These are phyloP conservation scores for Autographa pulchrina DNA, from an alignment of 2,888 invertebrate species.

Conservation along the genomic window DNA sequence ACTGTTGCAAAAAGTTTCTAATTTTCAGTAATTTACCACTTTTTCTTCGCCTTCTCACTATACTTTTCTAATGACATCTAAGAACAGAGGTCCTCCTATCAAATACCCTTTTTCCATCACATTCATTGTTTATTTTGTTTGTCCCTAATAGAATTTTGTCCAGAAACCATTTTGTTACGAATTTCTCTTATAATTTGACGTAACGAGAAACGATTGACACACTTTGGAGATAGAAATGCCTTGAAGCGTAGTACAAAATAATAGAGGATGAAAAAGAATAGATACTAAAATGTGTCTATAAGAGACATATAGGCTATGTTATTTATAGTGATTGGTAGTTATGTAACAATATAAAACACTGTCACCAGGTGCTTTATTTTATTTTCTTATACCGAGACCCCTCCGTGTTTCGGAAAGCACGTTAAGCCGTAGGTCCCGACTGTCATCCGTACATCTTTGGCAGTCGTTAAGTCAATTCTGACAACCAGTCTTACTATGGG, in stretches of 20 bases:
- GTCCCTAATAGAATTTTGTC: conserved; percentile 26
- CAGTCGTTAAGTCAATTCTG: too few relatives aligned
- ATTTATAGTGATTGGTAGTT: too few relatives aligned
- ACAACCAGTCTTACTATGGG: too few relatives aligned
- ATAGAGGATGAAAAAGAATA: background rate
- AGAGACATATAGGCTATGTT: background rate
- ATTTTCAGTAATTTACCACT: too few relatives aligned
- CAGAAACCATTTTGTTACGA: background rate
- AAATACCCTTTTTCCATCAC: conserved; percentile 42
- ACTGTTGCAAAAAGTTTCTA: too few relatives aligned
- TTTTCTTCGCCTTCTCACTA: conserved; percentile 9
- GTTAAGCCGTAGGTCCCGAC: too few relatives aligned
- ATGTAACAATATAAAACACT: too few relatives aligned
- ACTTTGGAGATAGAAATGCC: background rate
- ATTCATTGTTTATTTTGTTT: conserved; percentile 32
- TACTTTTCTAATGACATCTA: background rate
- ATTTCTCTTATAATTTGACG: background rate
- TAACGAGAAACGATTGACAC: conserved; percentile 1
- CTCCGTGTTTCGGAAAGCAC: too few relatives aligned
- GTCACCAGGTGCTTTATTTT: too few relatives aligned
- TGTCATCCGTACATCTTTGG: too few relatives aligned
- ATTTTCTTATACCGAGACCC: too few relatives aligned
- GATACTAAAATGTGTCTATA: background rate
- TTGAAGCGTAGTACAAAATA: background rate
- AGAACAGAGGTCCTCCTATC: conserved; percentile 38